Percentiles rank a stretch among this genome's conserved stretches.
These are phyloP conservation scores for Drosophila flavopinicola DNA, from an alignment of 2,888 invertebrate species.

Conservation along the genomic window DNA sequence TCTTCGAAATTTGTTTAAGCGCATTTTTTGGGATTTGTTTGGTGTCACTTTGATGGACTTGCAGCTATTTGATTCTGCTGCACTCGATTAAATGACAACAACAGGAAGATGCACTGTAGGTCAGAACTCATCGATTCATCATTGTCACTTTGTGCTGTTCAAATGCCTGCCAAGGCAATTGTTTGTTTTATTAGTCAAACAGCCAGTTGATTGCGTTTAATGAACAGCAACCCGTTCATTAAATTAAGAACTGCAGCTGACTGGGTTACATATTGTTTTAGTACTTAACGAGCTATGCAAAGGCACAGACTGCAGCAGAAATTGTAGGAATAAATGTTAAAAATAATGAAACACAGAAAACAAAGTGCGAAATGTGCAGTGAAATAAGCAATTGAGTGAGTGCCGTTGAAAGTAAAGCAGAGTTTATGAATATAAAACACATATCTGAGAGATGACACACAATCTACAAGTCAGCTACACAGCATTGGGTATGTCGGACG, in stretches of 20 bases:
- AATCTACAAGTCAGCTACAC: constrained; percentile 84
- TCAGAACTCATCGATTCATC: constrained; percentile 55
- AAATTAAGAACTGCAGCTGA: constrained; percentile 20
- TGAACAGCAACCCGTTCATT: constrained; percentile 56
- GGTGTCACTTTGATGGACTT: constrained; percentile 27
- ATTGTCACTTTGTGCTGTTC: constrained; percentile 55
- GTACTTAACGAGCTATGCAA: constrained; percentile 30
- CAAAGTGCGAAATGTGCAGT: constrained; percentile 23
- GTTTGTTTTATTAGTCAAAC: constrained; percentile 30
- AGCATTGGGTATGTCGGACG: constrained; percentile 85
- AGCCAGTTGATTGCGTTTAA: constrained; percentile 69
- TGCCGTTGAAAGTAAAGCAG: constrained; percentile 1
- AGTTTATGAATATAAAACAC: constrained; percentile 8
- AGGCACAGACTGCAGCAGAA: constrained; percentile 16
- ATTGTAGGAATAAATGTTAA: not conserved
- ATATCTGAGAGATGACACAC: constrained; percentile 82
- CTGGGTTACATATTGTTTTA: constrained; percentile 10
- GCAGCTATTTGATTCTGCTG: constrained; percentile 7
- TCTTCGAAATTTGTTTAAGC: not conserved
- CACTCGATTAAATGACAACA: constrained; percentile 11
- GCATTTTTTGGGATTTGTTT: constrained; percentile 7
- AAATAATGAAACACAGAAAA: constrained; percentile 2
- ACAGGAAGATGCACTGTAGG: not conserved
- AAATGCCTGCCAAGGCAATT: constrained; percentile 48
- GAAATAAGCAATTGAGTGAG: not conserved